Percentiles rank a stretch among this genome's conserved stretches.
Evolutionary conservation across 2,797 vertebrate species (phyloP).

Genomic region (Anas flavirostris): DNA sequence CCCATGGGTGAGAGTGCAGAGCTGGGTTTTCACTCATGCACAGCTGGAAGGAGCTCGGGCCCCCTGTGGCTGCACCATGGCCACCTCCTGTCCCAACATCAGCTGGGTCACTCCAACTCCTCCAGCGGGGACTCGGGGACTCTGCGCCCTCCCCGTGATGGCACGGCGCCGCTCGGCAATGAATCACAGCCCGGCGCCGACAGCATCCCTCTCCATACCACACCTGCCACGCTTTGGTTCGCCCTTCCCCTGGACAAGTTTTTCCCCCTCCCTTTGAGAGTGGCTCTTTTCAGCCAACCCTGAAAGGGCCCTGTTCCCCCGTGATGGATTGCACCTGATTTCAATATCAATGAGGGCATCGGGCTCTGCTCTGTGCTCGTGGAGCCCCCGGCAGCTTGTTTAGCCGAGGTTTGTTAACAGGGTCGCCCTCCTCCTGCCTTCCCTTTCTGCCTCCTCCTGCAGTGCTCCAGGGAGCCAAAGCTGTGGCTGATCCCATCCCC

Average conservation of each 20-base stretch:
- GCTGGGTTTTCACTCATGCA: background rate
- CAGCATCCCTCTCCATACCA: conserved; percentile 75
- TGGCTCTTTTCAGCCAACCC: conserved; percentile 79
- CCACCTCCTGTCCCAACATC: background rate
- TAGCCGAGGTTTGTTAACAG: conserved; percentile 78
- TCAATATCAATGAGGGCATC: conserved; percentile 83
- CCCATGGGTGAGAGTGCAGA: background rate
- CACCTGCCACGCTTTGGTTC: conserved; percentile 86
- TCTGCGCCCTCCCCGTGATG: background rate
- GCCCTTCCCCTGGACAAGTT: conserved; percentile 83
- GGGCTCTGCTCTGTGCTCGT: conserved; percentile 24
- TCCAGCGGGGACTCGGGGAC: background rate
- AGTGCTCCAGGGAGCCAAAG: background rate
- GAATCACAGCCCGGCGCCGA: conserved; percentile 41
- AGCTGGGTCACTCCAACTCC: rapidly evolving
- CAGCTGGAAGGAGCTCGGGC: background rate
- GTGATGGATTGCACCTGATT: conserved; percentile 85
- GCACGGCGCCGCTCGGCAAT: background rate
- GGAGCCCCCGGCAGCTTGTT: conserved; percentile 44
- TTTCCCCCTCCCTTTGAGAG: conserved; percentile 70
- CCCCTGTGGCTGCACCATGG: background rate
- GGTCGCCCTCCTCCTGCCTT: background rate
- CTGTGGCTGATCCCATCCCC: background rate
- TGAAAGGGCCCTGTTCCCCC: conserved; percentile 79
- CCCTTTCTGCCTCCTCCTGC: background rate